Percentiles rank a stretch among this genome's conserved stretches.
Evolutionary conservation across 2,888 invertebrate species (phyloP).

Genomic region (Chydorus sphaericus): DNA sequence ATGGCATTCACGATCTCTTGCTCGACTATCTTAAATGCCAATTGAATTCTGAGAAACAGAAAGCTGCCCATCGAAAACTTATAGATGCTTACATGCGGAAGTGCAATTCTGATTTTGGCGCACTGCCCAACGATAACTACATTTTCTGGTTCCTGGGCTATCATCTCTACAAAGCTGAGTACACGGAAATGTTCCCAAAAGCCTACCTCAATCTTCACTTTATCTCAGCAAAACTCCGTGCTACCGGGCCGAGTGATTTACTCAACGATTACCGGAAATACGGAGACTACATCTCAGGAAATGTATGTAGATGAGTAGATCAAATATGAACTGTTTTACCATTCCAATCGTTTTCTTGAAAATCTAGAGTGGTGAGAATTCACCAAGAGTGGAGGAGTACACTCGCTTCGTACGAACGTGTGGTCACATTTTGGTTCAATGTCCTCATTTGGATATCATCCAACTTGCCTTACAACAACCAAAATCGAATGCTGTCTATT

Average conservation of each 20-base stretch:
- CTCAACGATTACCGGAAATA: slow-evolving; percentile 50
- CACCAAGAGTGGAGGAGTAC: slow-evolving; percentile 33
- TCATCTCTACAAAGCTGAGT: slow-evolving; percentile 43
- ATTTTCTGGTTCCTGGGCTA: slow-evolving; percentile 55
- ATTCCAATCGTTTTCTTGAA: not conserved
- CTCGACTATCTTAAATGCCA: slow-evolving; percentile 41
- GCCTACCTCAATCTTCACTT: slow-evolving; percentile 52
- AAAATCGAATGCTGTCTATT: slow-evolving; percentile 40
- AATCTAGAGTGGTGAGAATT: not conserved
- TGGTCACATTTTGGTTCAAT: slow-evolving; percentile 45
- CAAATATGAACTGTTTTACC: not conserved
- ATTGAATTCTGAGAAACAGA: slow-evolving; percentile 7
- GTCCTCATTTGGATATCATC: slow-evolving; percentile 46
- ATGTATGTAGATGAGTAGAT: slow-evolving; percentile 23
- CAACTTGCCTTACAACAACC: slow-evolving; percentile 53
- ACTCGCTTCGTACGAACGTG: slow-evolving; percentile 44
- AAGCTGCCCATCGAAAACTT: slow-evolving; percentile 40
- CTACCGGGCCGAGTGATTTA: slow-evolving; percentile 52
- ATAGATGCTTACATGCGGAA: slow-evolving; percentile 41
- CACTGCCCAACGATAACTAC: slow-evolving; percentile 53
- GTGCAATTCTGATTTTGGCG: slow-evolving; percentile 36
- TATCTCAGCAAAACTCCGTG: slow-evolving; percentile 49
- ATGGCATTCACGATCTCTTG: slow-evolving; percentile 54
- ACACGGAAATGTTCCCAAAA: slow-evolving; percentile 35
- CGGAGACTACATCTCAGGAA: slow-evolving; percentile 37